Conservation (phyloP, 2,888 invertebrate species). For the Tetragonula carbonaria region DNA sequence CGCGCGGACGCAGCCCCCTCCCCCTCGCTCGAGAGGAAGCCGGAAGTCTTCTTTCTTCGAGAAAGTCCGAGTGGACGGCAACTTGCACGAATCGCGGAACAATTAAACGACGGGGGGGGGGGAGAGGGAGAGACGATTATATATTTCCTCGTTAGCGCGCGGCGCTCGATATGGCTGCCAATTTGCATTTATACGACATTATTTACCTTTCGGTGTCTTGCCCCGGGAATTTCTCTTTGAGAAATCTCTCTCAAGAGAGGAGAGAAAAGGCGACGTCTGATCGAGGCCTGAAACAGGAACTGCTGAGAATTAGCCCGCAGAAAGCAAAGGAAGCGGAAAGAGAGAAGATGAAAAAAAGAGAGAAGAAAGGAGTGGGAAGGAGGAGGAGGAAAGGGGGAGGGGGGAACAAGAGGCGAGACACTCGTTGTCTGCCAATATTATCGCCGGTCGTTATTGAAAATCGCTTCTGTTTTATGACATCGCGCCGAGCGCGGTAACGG, state of each 20-base stretch:
- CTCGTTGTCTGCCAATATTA: slow-evolving; percentile 58
- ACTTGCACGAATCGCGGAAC: background rate
- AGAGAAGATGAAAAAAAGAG: background rate
- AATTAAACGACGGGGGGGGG: background rate
- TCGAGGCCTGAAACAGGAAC: background rate
- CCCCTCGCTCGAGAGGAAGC: background rate
- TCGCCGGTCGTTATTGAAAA: slow-evolving; percentile 60
- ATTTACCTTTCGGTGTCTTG: slow-evolving; percentile 53
- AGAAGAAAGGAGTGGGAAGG: background rate
- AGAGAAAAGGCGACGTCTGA: slow-evolving; percentile 7
- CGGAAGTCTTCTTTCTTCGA: background rate
- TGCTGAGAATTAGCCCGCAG: slow-evolving; percentile 24
- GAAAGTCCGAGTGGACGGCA: background rate
- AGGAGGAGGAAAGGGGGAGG: background rate
- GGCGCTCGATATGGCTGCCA: slow-evolving; percentile 29
- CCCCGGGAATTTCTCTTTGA: slow-evolving; percentile 33
- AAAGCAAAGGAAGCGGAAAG: background rate
- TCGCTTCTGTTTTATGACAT: slow-evolving; percentile 63
- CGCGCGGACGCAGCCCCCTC: background rate
- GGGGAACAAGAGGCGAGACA: slow-evolving; percentile 10
- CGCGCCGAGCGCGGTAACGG: slow-evolving; percentile 48
- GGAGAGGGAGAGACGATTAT: slow-evolving; percentile 30
- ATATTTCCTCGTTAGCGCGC: slow-evolving; percentile 58
- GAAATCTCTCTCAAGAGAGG: background rate
- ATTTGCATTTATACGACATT: slow-evolving; percentile 68